phyloP scores from a whole-genome alignment of 2,113 vertebrate species.

The Macrotus californicus region DNA sequence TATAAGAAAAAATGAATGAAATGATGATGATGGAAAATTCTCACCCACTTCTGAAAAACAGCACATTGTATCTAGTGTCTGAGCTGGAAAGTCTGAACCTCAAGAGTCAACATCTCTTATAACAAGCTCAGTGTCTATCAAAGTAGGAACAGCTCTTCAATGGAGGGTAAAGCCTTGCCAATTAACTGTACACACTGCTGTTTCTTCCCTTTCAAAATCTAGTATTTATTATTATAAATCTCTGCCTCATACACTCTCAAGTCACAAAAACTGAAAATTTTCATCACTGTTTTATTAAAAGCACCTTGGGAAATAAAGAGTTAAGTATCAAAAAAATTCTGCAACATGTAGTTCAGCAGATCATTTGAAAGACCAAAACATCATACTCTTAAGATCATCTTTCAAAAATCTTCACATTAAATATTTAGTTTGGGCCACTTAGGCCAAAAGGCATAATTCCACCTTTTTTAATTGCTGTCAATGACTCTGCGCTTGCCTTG shows the following conservation, averaged over 20 bases:
- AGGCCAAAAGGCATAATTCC: neutral
- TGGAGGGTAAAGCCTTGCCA: neutral
- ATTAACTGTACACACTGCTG: neutral
- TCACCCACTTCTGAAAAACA: neutral
- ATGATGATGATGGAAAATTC: neutral
- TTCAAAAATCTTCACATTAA: neutral
- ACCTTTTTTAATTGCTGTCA: neutral
- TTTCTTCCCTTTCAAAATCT: neutral
- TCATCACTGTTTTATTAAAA: neutral
- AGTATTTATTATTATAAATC: neutral
- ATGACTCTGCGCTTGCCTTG: neutral
- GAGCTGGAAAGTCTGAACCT: neutral
- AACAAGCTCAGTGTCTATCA: neutral
- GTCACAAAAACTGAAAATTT: neutral
- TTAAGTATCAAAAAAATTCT: neutral
- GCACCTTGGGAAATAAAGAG: neutral
- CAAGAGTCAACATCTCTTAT: neutral
- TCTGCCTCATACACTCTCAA: neutral
- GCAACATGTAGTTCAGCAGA: neutral
- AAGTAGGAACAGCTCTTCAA: neutral
- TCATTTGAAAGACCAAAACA: neutral
- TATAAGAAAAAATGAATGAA: neutral
- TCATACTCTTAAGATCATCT: neutral
- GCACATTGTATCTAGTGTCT: neutral
- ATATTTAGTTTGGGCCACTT: neutral